Conservation (phyloP, 2,797 vertebrate species). For the Chiroxiphia lanceolata region DNA sequence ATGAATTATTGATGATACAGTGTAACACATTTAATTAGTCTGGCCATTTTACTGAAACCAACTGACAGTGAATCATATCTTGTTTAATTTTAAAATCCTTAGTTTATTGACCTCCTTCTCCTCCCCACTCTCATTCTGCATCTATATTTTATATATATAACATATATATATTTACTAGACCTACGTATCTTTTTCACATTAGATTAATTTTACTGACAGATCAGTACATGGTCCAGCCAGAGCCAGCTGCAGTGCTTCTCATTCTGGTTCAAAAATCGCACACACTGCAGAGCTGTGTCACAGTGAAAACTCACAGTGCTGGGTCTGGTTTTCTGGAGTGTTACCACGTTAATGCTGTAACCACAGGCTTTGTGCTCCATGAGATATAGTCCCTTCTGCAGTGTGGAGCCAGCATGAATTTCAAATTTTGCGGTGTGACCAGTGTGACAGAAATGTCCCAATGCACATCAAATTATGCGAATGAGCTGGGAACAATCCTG, state of each 20-base stretch:
- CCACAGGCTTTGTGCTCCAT: background rate
- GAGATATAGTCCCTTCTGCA: background rate
- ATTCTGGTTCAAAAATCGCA: background rate
- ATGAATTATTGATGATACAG: constrained; percentile 29
- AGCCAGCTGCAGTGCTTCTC: background rate
- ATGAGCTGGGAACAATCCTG: background rate
- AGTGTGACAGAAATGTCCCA: background rate
- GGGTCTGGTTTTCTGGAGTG: background rate
- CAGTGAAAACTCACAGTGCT: background rate
- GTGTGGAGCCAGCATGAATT: background rate
- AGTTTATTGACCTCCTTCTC: background rate
- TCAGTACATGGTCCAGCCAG: background rate
- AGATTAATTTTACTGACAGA: background rate
- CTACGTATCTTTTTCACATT: background rate
- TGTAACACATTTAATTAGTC: constrained; percentile 12
- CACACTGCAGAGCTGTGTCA: background rate
- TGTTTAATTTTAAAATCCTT: constrained; percentile 13
- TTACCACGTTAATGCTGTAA: background rate
- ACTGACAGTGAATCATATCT: background rate
- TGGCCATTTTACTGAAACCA: constrained; percentile 14
- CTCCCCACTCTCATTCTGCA: background rate
- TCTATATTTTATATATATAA: background rate
- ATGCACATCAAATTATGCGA: background rate
- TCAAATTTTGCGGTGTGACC: background rate
- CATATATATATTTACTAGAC: background rate